Base-by-base conservation (phyloP, 2,797 vertebrate species). In the Nasua narica region DNA sequence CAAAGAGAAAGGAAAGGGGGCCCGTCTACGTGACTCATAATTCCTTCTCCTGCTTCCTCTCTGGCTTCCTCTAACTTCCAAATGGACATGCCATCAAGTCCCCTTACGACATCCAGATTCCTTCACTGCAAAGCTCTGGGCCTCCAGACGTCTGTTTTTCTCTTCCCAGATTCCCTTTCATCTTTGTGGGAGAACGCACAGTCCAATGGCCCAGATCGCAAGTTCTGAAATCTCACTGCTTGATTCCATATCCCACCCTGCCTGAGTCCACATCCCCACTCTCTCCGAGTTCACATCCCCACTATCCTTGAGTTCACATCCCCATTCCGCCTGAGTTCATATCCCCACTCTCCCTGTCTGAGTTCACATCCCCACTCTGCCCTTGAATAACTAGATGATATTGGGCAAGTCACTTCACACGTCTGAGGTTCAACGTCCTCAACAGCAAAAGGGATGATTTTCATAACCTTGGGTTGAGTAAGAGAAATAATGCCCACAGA, bases 101-200 rank as follows among this genome's bases (percentile, higher is more conserved):
- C 76, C 52, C 25, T 52, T 1, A 1, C 0, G 7, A 21, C 11
- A 16, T 23, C 52, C 25, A 3, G 25, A 15, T 21, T 62, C 21
- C 82, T 76, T 90, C n/a, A 10, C 15, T 10, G 27, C 14, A 37
- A 46, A 50, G 18, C 50, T 46, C 50, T 15, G 29, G 0, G 11
- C 5, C 2, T 18, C n/a, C 50, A 11, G 3, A 27, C 0, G 5
- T 43, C 35, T 12, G 8, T 40, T 62, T 84, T 27, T 35, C 35
- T 85, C 40, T 37, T 60, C 60, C 21, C 0, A 2, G 77, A 76
- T 21, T 43, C n/a, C 8, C 27, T 74, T 48, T 74, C 19, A 0
- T 3, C 29, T 79, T 62, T 32, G 18, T 18, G 19, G 15, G 40
- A 69, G 10, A n/a, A 54, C 2, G 11, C 3, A 21, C 6, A 67